Base-by-base conservation (phyloP, 2,888 invertebrate genomes). In the Drosophila rubida region DNA sequence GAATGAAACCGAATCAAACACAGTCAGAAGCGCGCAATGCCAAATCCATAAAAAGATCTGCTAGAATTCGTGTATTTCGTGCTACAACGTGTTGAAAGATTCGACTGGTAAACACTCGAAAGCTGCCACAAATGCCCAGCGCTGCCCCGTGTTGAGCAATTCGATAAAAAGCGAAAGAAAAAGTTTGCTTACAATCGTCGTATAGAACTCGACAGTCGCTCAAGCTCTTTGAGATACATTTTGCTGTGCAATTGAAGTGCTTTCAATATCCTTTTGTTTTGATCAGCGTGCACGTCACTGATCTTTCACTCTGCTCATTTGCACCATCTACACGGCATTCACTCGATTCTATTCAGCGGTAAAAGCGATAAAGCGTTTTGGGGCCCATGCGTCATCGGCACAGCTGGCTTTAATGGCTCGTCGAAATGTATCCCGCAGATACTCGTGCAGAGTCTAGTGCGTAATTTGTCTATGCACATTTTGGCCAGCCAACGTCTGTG, bases 401-500 rank as follows among this genome's bases (percentile, higher is more conserved):
- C 25, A 61, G 61, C 66, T 66, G 67, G 60, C 14, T 16, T 25
- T 39, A 37, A 4, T 14, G 7, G 9, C 19, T 19, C 22, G 23
- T 25, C n/a, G 16, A 44, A 63, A 60, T 46, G 68, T 68, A 64
- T 77, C 78, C 49, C 48, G 61, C 59, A 62, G 69, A 44, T 58
- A 23, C 30, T 11, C n/a, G n/a, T n/a, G n/a, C n/a, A n/a, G 32
- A 22, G 41, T 54, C 13, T 65, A 63, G 64, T 71, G 85, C 79
- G 79, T 75, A 78, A 78, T 84, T 74, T 61, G 54, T 53, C 55
- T 67, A 73, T 70, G 73, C 73, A 75, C 66, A 62, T 64, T 73
- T 75, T 63, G 73, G 74, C 67, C 64, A 70, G 68, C 62, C 72
- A 62, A 54, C 13, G 23, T 50, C n/a, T 53, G 35, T 14, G 45